Base-by-base conservation (phyloP, 2,113 vertebrate species). In the Orthochromis malagaraziensis region DNA sequence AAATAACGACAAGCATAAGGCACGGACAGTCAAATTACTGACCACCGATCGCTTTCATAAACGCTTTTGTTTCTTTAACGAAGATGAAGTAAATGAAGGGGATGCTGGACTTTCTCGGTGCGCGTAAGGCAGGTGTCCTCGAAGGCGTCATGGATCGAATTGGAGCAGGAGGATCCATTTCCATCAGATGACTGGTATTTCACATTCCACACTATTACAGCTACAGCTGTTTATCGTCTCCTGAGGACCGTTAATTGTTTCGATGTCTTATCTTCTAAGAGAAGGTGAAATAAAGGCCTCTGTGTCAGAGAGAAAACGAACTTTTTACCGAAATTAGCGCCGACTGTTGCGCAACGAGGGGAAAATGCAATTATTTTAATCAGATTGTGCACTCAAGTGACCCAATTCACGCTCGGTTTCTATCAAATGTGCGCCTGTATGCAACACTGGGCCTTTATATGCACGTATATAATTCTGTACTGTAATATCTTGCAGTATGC, bases 111-210 rank as follows among this genome's bases (percentile, higher is more conserved):
- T 82, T 88, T 29, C 6, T 73, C 33, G 70, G 80, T 73, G 95
- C 93, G 90, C 93, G 53, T 81, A 65, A 47, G 55, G 93, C 95
- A 95, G 96, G 95, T 96, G 96, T 92, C 88, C 86, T 77, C 33
- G 82, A 89, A 86, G 90, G 93, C 92, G 85, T 84, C 89, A 85
- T 79, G 91, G 93, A 94, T 19, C 49, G 1, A 87, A 55, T 65
- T 55, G 94, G 93, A 90, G 79, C 87, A 19, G 84, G 81, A 88
- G 91, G 92, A 95, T 21, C 84, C 53, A n/a, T 87, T 77, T 79
- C 84, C 86, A 83, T 88, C 83, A 90, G 57, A 84, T 89, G 86
- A 92, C 91, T 81, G 95, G 93, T 96, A 95, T 92, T 93, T 93
- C 53, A 63, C 57, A 65, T 65, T 84, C 85, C 51, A 73, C 10